Evolutionary conservation across 2,888 invertebrate species (phyloP).

Genomic region (Nezara viridula): DNA sequence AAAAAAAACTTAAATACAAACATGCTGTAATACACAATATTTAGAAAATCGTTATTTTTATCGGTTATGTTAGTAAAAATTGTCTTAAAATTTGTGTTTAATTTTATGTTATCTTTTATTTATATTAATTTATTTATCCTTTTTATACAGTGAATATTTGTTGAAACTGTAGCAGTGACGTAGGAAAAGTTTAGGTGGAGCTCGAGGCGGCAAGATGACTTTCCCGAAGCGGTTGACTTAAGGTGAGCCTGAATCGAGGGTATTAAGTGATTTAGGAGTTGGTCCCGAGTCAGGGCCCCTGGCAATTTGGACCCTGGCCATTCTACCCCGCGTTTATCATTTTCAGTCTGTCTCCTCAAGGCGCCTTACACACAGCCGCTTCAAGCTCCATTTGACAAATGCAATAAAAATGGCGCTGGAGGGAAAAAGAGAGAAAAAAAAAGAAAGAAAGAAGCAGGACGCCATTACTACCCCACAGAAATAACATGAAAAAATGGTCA

Average conservation of each 20-base stretch:
- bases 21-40: no score
- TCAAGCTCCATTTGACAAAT: conserved; percentile 58
- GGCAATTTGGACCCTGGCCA: conserved; percentile 58
- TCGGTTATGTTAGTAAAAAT: no score
- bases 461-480: conserved; percentile 28
- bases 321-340: conserved; percentile 54
- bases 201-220: background rate
- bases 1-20: no score
- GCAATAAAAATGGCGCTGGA: conserved; percentile 52
- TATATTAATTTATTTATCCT: no score
- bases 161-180: background rate
- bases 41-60: no score
- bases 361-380: conserved; percentile 49
- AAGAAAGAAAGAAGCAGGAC: background rate
- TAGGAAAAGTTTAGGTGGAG: background rate
- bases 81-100: no score
- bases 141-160: background rate
- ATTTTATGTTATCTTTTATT: no score
- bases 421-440: background rate
- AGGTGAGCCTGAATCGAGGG: conserved; percentile 50
- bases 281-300: conserved; percentile 20
- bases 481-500: conserved; percentile 13
- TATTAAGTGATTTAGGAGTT: conserved; percentile 57
- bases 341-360: conserved; percentile 49
- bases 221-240: background rate